Percentiles rank a stretch among this genome's conserved stretches.
These are phyloP conservation scores for Bombus sibiricus DNA, from an alignment of 1,140 invertebrate genomes.

Conservation along the genomic window DNA sequence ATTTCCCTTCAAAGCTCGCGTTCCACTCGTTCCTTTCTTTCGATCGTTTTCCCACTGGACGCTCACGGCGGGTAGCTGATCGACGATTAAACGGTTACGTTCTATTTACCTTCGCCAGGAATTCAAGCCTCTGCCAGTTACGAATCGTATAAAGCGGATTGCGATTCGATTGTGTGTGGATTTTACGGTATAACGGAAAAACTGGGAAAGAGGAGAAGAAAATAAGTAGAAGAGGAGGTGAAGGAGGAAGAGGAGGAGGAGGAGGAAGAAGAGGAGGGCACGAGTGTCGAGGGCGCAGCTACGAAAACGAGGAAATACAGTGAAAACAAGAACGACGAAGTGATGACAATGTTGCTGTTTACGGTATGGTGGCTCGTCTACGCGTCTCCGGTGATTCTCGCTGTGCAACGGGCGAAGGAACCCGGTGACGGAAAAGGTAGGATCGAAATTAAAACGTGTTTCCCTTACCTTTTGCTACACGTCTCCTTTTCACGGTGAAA, in stretches of 20 bases:
- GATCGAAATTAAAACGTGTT: conserved; percentile 37
- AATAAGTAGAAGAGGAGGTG: background rate
- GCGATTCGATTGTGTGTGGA: background rate
- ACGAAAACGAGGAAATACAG: background rate
- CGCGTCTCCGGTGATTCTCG: conserved; percentile 75
- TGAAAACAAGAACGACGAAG: conserved; percentile 31
- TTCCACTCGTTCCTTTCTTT: background rate
- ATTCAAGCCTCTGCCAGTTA: background rate
- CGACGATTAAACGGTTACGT: conserved; percentile 15
- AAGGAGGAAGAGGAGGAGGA: background rate
- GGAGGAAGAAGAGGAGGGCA: background rate
- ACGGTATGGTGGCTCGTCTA: conserved; percentile 78
- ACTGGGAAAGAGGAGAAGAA: no score
- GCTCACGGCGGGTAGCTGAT: background rate
- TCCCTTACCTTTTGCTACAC: background rate
- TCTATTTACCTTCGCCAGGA: background rate
- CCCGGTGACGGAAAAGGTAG: conserved; percentile 79
- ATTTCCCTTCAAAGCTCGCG: conserved; percentile 7
- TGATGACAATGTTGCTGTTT: conserved; percentile 74
- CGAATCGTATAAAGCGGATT: background rate
- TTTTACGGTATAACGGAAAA: background rate
- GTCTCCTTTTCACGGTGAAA: background rate
- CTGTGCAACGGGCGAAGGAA: conserved; percentile 76
- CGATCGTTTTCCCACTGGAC: background rate
- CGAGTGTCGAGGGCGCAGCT: no score